phyloP scores from a whole-genome alignment of 1,140 invertebrate genomes.

The Scaptomyza graminum region DNA sequence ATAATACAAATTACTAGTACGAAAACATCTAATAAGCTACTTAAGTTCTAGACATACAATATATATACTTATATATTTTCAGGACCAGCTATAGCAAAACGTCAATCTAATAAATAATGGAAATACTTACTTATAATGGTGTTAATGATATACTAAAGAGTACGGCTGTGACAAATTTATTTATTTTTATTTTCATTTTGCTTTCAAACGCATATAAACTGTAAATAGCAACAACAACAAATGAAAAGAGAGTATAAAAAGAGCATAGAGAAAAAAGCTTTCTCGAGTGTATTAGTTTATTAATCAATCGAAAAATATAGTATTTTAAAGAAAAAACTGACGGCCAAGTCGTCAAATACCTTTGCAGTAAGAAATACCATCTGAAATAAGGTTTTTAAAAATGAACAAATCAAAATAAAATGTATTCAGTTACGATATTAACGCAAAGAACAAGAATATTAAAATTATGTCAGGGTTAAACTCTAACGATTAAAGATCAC shows the following conservation, averaged over 20 bases:
- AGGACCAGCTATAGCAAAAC: conserved; percentile 57
- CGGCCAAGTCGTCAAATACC: conserved; percentile 2
- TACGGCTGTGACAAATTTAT: conserved; percentile 67
- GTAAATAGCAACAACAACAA: conserved; percentile 53
- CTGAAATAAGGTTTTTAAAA: too few species aligned
- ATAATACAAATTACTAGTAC: conserved; percentile 25
- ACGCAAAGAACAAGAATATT: too few species aligned
- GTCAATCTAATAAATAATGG: conserved; percentile 21
- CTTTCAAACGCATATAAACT: conserved; percentile 60
- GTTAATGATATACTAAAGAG: conserved; percentile 43
- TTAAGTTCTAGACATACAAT: conserved; percentile 41
- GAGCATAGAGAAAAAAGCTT: conserved; percentile 10
- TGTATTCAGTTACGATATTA: too few species aligned
- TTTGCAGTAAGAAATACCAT: not conserved
- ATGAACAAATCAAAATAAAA: too few species aligned
- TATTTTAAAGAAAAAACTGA: conserved; percentile 23
- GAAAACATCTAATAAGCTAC: conserved; percentile 13
- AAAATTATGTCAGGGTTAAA: too few species aligned
- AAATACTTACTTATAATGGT: conserved; percentile 18
- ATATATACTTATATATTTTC: conserved; percentile 11
- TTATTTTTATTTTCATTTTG: conserved; percentile 44
- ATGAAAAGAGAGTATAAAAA: conserved; percentile 3
- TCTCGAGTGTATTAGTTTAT: conserved; percentile 6
- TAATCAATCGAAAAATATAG: conserved; percentile 8
- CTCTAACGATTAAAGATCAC: not conserved